Percentiles rank a stretch among this genome's conserved stretches.
These are phyloP conservation scores for Taxidea taxus DNA, from an alignment of 2,113 vertebrate species.

Conservation along the genomic window DNA sequence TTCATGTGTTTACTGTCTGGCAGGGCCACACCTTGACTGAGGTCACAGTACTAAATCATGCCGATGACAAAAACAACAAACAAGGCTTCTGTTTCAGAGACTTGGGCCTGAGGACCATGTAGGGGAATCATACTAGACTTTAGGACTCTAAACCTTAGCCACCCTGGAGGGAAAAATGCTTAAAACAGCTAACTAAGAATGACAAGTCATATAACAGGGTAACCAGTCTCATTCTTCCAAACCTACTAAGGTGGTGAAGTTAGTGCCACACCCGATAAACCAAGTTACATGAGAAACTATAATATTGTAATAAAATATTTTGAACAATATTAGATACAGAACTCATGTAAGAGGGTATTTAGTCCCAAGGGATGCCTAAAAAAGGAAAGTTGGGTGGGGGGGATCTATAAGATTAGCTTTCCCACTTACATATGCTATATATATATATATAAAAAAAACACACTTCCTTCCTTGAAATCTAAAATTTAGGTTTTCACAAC, in stretches of 20 bases:
- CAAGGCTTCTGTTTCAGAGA: neutral
- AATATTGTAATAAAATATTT: neutral
- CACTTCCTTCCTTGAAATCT: neutral
- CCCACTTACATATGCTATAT: neutral
- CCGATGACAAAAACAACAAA: neutral
- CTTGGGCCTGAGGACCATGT: neutral
- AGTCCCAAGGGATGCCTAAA: neutral
- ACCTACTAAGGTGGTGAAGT: neutral
- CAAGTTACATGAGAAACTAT: neutral
- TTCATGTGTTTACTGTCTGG: neutral
- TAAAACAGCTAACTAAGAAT: neutral
- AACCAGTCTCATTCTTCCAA: neutral
- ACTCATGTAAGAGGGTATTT: neutral
- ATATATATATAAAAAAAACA: neutral
- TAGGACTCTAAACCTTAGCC: neutral
- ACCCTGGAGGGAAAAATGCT: neutral
- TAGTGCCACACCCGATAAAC: neutral
- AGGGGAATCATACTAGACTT: neutral
- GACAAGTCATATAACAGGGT: neutral
- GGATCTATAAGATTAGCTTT: neutral
- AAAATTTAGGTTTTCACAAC: neutral
- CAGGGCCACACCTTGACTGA: neutral
- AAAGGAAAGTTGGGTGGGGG: neutral
- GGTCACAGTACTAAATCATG: neutral
- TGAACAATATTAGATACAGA: neutral